These are phyloP conservation scores for Botia almorhae DNA, from an alignment of 2,797 vertebrate species.

Conservation along the genomic window DNA sequence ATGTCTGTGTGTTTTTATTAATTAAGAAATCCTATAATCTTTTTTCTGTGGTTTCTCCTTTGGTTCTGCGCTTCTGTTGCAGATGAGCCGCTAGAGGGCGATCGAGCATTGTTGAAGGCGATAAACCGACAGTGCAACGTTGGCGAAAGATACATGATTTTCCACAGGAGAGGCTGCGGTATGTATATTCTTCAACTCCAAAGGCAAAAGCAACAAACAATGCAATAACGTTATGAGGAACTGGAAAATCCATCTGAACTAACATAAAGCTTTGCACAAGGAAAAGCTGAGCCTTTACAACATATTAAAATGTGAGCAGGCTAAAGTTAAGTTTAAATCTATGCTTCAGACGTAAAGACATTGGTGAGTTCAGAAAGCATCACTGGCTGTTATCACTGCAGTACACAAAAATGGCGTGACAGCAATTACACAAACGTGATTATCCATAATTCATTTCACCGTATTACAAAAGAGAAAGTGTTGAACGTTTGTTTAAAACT, in stretches of 20 bases:
- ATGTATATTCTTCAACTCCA: background rate
- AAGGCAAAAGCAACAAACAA: background rate
- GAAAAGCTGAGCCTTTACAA: background rate
- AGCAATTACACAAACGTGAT: too few relatives aligned
- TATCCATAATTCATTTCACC: too few relatives aligned
- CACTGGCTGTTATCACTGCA: too few relatives aligned
- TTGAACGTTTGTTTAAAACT: background rate
- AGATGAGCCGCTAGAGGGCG: slow-evolving; percentile 67
- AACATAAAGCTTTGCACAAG: too few relatives aligned
- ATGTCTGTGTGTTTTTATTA: background rate
- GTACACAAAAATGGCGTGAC: too few relatives aligned
- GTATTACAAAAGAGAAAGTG: background rate
- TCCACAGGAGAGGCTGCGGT: background rate
- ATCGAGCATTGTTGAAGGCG: slow-evolving; percentile 53
- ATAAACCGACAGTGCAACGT: background rate
- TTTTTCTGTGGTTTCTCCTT: background rate
- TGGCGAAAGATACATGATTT: background rate
- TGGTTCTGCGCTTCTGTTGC: background rate
- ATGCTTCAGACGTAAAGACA: too few relatives aligned
- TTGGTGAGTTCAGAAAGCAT: too few relatives aligned
- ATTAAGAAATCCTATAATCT: background rate
- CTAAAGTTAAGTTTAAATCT: background rate
- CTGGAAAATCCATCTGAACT: background rate
- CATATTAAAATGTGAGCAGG: background rate
- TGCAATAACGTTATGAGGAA: background rate